Base-by-base conservation (phyloP, 2,113 vertebrate genomes). In the Arothron firmamentum region DNA sequence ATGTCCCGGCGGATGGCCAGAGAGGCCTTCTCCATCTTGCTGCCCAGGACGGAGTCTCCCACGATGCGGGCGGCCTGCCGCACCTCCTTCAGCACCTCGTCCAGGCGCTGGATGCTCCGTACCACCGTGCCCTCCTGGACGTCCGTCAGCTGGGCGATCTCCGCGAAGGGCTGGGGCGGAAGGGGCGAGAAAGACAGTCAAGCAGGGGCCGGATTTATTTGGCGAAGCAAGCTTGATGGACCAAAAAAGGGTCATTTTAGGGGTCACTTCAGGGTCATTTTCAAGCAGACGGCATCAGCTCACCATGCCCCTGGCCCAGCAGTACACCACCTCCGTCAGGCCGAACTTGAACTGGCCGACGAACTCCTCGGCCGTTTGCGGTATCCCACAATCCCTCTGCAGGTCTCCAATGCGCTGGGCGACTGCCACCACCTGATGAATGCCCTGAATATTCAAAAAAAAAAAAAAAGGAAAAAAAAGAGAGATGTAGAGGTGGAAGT, bases 261-360 rank as follows among this genome's bases (percentile, higher is more conserved):
- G n/a, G n/a, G n/a, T n/a, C n/a, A n/a, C n/a, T n/a, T n/a, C n/a
- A n/a, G n/a, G n/a, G 34, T 38, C 34, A 12, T 38, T 38, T 38
- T 38, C 11, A n/a, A 47, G n/a, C 15, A 45, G 43, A 15, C 6
- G 3, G 5, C 10, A 18, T 48, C 46, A 9, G 1, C 93, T 93
- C 79, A 96, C 95, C 95, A 94, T 93, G 79, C 95, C 95, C 61
- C 93, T 86, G 73, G 95, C 95, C 95, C 95, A 97, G 87, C 95
- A 95, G 63, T 95, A 96, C 21, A 96, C 95, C 64, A 97, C 94
- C 75, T 96, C 94, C 0, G 93, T 93, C 86, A 96, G 90, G 21
- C 95, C 94, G n/a, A 96, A 96, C 74, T 94, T 94, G 74, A 94
- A 91, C 86, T 97, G 93, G n/a, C 89, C 90, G 16, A 96, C 93